Evolutionary conservation across 2,113 vertebrate species (phyloP).

Genomic region (Albula glossodonta): DNA sequence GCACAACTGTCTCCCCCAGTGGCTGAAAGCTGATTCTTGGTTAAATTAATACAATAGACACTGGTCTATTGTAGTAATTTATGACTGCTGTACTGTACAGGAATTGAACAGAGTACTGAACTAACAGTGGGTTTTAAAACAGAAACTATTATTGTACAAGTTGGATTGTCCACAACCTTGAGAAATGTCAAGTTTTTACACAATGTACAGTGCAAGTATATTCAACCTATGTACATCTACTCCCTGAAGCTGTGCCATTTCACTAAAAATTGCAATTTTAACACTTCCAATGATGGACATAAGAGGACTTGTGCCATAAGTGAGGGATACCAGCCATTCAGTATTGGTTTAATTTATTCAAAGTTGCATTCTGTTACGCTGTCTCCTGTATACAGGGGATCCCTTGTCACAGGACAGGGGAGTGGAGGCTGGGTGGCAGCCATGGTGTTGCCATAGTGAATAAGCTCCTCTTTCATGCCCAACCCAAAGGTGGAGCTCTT

Average conservation of each 20-base stretch:
- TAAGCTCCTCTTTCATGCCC: conserved; percentile 57
- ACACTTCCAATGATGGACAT: background rate
- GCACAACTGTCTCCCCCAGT: background rate
- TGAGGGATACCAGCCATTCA: background rate
- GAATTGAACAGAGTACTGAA: background rate
- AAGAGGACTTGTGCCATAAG: background rate
- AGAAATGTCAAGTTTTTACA: background rate
- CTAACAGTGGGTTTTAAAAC: background rate
- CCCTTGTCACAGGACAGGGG: conserved; percentile 37
- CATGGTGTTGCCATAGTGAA: conserved; percentile 50
- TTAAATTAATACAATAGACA: too few relatives aligned
- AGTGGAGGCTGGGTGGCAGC: conserved; percentile 28
- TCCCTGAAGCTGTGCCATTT: background rate
- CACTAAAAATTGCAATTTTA: background rate
- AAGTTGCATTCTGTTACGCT: conserved; percentile 22
- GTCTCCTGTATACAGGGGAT: conserved; percentile 20
- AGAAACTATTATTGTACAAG: background rate
- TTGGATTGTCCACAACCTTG: background rate
- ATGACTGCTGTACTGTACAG: background rate
- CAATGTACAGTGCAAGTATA: background rate
- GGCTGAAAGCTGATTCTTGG: background rate
- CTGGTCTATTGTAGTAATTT: background rate
- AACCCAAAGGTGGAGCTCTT: conserved; percentile 44
- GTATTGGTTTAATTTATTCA: background rate
- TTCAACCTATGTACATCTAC: background rate